A percentile compares a stretch with the other conserved stretches of the same genome.
These are phyloP conservation scores for Cantharis nigra DNA, from an alignment of 2,888 invertebrate species.

Conservation along the genomic window DNA sequence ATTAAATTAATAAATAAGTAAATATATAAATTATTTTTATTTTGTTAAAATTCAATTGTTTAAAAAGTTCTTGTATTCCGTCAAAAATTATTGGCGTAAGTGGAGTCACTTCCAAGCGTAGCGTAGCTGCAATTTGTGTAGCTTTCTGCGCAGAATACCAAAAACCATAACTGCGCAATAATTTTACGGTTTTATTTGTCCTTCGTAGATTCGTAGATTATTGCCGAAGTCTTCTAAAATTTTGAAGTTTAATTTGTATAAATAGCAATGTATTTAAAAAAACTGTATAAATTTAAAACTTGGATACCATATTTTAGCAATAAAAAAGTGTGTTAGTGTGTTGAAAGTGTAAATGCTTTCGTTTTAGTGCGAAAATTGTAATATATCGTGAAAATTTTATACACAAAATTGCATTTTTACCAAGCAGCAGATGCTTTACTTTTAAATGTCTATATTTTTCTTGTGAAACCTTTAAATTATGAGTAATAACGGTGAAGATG, in stretches of 20 bases:
- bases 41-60: too few species aligned
- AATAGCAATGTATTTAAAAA: slow-evolving; percentile 25
- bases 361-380: not conserved
- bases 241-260: slow-evolving; percentile 37
- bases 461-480: slow-evolving; percentile 35
- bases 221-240: slow-evolving; percentile 28
- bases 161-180: slow-evolving; percentile 6
- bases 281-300: slow-evolving; percentile 3
- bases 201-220: slow-evolving; percentile 28
- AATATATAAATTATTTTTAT: too few species aligned
- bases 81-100: not conserved
- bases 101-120: not conserved
- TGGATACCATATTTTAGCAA: not conserved
- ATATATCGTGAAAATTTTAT: not conserved
- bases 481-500: slow-evolving; percentile 58
- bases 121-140: not conserved
- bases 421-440: slow-evolving; percentile 18
- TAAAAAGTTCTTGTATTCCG: too few species aligned
- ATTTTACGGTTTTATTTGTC: slow-evolving; percentile 44
- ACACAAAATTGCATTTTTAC: slow-evolving; percentile 1
- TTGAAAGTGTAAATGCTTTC: not conserved
- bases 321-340: slow-evolving; percentile 1
- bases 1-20: too few species aligned
- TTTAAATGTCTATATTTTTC: slow-evolving; percentile 4
- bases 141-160: not conserved